Conservation (phyloP, 2,113 vertebrate species). For the Oceanites oceanicus region DNA sequence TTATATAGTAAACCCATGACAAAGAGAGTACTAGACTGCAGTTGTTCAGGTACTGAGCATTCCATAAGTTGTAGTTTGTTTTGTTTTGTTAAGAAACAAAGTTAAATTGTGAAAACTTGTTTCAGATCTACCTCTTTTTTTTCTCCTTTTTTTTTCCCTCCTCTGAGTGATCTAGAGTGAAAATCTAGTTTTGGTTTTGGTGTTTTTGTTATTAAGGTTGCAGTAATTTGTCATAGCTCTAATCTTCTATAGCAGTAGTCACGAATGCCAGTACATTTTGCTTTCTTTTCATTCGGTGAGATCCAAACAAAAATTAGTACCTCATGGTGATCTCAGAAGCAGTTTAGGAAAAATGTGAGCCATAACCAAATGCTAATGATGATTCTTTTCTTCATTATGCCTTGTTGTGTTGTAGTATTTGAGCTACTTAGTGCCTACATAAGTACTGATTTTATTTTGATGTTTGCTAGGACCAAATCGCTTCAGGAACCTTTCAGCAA, state of each 20-base stretch:
- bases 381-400: neutral
- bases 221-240: neutral
- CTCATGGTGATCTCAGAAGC: neutral
- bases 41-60: neutral
- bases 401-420: neutral
- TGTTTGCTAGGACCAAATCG: neutral
- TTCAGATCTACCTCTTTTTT: neutral
- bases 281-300: neutral
- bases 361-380: neutral
- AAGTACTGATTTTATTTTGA: neutral
- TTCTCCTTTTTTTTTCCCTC: accelerated
- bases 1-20: neutral
- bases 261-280: neutral
- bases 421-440: neutral
- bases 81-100: neutral
- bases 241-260: neutral
- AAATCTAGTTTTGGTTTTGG: neutral
- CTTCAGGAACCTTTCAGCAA: neutral
- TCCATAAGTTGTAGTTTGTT: neutral
- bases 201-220: neutral
- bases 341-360: neutral
- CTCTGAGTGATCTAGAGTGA: neutral
- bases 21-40: neutral
- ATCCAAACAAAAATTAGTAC: neutral
- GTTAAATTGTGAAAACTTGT: neutral